Base-by-base conservation (phyloP, 2,797 vertebrate species). In the Potorous gilbertii region DNA sequence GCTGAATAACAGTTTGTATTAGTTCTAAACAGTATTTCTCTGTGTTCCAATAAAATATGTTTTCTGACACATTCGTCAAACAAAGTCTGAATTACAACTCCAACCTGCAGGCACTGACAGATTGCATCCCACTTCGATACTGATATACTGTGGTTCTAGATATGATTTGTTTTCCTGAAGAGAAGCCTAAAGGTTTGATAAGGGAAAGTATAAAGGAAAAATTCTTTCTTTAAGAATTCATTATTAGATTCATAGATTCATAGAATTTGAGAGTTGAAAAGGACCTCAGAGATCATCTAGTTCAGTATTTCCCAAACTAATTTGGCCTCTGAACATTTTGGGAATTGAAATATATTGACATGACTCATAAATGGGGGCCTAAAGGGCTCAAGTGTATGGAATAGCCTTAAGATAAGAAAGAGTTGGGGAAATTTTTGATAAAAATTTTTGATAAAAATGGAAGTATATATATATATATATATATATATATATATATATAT, bases 161-260 rank as follows among this genome's bases (percentile, higher is more conserved):
- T 81, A 24, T 94, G 28, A 96, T 96, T 94, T 97, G 55, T 96
- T 97, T 97, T 95, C 94, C 59, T 31, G 94, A 21, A 90, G 34
- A 95, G 91, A 21, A 46, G 4, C 93, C 91, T 95, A 95, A 96
- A 96, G 95, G 10, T 5, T 62, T 90, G 2, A 1, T 95, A 50
- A 94, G 91, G 29, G 34, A 90, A 90, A 5, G 56, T 93, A 93
- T 28, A 55, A 55, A 94, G 52, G 1, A 46, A 91, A 74, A 28
- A 96, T 21, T 6, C n/a, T 95, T 95, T 56, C 1, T 54, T 3
- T 13, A 90, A 81, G 96, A 95, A 96, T 57, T 87, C 27, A 90
- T 95, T 91, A 96, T 34, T 81, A 54, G 93, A 94, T 54, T 55
- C 93, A 96, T 0, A 66, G 28, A 93, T 81, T 56, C 50, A 12